Evolutionary conservation across 2,113 vertebrate genomes (phyloP), one percentile per base, ranked within the genome.

Genomic region (Anhinga rufa): DNA sequence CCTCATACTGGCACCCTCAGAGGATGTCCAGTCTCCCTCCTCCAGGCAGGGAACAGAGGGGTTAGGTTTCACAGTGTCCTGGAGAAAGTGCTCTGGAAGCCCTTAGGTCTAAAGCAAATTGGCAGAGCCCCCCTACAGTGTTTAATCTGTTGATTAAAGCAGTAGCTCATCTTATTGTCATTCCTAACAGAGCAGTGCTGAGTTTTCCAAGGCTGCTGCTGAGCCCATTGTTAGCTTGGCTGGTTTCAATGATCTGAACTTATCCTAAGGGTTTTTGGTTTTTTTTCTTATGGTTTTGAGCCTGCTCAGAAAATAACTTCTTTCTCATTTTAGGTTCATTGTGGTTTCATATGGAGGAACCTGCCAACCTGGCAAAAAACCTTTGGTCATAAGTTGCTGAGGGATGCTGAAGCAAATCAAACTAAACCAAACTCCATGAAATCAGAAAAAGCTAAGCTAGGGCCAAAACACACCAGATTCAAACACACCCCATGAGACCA

Each of bases 71-170:
- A 14, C 28, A 32, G 5, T 8, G 7, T 48, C 74, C 58, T 78
- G 89, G 78, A 76, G 62, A 64, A 93, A 94, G 90, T 19, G 32
- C 54, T 88, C 65, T 83, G 69, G 64, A 94, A 96, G 51, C 76
- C 92, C 76, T 84, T 62, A 88, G 81, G n/a, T 54, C 60, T 75
- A 86, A 88, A 94, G 81, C 48, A 91, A 95, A 93, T 81, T 97
- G 86, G 88, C 94, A 93, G 82, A 85, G 44, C 44, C 46, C 62
- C 46, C 91, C 86, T 81, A 10, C 88, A 93, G 90, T 36, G 88
- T 71, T 91, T 62, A 78, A 20, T 80, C 79, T 75, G 84, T 93
- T 97, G 93, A 97, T 96, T 97, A 96, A 96, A 95, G 90, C 88
- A 93, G 90, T 83, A 92, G 65, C 84, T 88, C 76, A 92, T 92